phyloP scores from a whole-genome alignment of 2,113 vertebrate species.

The Tachycineta bicolor region DNA sequence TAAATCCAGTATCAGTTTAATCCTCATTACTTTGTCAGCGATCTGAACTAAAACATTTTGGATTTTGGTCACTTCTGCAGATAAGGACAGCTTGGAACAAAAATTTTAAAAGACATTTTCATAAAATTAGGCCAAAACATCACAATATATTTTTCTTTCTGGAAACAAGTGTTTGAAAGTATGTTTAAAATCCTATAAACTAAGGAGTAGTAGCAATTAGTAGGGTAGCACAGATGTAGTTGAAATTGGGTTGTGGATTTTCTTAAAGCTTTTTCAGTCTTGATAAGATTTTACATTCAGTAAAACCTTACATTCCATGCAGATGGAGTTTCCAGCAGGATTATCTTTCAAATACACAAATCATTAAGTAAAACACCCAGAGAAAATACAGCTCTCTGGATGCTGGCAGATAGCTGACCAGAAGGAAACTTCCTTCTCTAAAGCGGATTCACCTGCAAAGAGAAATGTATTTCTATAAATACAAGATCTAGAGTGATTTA shows the following conservation, averaged over 20 bases:
- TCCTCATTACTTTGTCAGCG: neutral
- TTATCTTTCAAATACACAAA: neutral
- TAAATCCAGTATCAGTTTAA: neutral
- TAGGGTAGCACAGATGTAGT: neutral
- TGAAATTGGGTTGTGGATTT: neutral
- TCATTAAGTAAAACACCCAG: neutral
- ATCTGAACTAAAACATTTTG: neutral
- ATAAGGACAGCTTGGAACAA: neutral
- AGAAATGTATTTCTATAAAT: neutral
- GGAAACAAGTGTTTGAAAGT: neutral
- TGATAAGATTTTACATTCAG: neutral
- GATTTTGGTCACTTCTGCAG: neutral
- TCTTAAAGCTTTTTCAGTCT: neutral
- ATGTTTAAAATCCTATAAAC: neutral
- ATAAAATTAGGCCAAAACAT: neutral
- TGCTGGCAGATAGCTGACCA: neutral
- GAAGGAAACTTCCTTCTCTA: neutral
- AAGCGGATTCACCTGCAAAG: neutral
- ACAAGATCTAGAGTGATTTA: neutral
- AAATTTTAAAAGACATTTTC: neutral
- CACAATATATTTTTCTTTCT: neutral
- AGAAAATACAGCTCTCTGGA: neutral
- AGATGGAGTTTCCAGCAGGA: neutral
- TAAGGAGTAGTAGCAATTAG: neutral
- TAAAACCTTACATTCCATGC: neutral